Base-by-base conservation (phyloP, 2,888 invertebrate species). In the Tolmerus cingulatus region DNA sequence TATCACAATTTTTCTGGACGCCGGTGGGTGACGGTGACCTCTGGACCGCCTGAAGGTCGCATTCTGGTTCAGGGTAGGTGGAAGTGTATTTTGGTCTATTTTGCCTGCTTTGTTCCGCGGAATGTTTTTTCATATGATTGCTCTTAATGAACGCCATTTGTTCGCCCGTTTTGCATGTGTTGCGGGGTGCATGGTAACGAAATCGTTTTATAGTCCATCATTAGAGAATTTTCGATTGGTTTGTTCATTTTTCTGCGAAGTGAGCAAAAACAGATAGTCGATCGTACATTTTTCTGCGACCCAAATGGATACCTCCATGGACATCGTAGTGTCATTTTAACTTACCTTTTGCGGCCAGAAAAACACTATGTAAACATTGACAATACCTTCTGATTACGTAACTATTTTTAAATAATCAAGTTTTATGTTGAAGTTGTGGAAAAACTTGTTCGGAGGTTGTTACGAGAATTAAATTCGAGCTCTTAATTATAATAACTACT, bases 11-110 rank as follows among this genome's bases (percentile, higher is more conserved):
- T 79, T 46, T 46, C 85, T 43, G 74, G 43, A 85, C 30, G 37
- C 9, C 74, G 74, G 16, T 74, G 57, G 57, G 27, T 46, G 82
- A 37, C 12, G 66, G 12, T 66, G 66, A 27, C 66, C 27, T 66
- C 66, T 27, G 66, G 16, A 46, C 46, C 46, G 16, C 23, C 37
- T 74, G 46, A 85, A 97, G 97, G 97, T 97, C 95, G 96, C 97
- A 94, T 95, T 96, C 94, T 97, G 97, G 97, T 97, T 96, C 95
- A 95, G 96, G 97, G 97, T 97, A 97, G 94, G 97, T 96, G 94
- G 89, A 90, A 90, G 89, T 87, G 34, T 76, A 76, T 90, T 90
- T 88, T 88, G 88, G 87, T 27, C 81, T 76, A 85, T 66, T 81
- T 86, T 78, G 27, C 46, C 8, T 46, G 37, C 34, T 82, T 82